Evolutionary conservation across 2,797 vertebrate genomes (phyloP).

Genomic region (Ara ararauna): DNA sequence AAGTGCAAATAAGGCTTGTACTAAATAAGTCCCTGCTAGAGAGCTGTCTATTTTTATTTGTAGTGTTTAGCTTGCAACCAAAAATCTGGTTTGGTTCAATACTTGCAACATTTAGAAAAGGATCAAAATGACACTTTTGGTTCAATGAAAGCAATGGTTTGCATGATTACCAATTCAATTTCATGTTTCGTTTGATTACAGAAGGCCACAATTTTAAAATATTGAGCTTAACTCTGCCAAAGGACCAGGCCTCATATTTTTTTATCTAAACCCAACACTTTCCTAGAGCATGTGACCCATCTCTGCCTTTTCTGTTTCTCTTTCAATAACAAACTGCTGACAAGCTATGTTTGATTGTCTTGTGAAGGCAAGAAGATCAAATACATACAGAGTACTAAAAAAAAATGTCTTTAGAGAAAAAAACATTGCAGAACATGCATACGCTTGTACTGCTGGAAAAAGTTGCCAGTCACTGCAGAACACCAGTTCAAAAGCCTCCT

Average conservation of each 20-base stretch:
- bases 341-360: conserved; percentile 15
- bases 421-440: background rate
- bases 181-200: conserved; percentile 4
- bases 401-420: background rate
- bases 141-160: conserved; percentile 28
- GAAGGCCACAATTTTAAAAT: conserved; percentile 14
- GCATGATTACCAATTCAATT: conserved; percentile 5
- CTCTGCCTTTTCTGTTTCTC: conserved; percentile 3
- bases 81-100: conserved; percentile 35
- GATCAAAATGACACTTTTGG: conserved; percentile 9
- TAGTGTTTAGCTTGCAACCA: conserved; percentile 1
- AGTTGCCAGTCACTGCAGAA: background rate
- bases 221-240: background rate
- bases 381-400: conserved; percentile 24
- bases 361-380: conserved; percentile 14
- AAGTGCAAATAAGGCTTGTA: conserved; percentile 17
- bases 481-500: background rate
- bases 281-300: background rate
- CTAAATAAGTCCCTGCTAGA: conserved; percentile 8
- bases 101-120: background rate
- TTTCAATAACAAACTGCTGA: conserved; percentile 18
- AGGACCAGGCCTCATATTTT: background rate
- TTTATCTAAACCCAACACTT: background rate
- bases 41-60: conserved; percentile 34
- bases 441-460: background rate